Percentiles rank a stretch among this genome's conserved stretches.
These are phyloP conservation scores for Buathra laborator DNA, from an alignment of 2,888 invertebrate genomes.

Conservation along the genomic window DNA sequence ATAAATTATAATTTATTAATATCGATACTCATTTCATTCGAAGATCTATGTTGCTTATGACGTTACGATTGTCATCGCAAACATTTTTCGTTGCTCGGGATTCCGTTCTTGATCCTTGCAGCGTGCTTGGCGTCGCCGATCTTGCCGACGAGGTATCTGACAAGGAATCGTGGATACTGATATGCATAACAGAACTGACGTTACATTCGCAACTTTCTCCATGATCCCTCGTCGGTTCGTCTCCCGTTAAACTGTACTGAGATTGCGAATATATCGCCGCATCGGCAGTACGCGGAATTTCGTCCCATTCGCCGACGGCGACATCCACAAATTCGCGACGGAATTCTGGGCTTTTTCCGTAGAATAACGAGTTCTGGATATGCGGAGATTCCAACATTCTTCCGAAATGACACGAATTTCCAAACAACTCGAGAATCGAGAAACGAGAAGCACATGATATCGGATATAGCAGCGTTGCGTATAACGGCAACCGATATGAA, in stretches of 20 bases:
- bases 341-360: background rate
- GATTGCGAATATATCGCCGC: constrained; percentile 17
- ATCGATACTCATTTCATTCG: background rate
- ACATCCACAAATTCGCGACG: constrained; percentile 30
- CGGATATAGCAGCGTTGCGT: background rate
- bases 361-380: constrained; percentile 13
- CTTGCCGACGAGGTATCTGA: constrained; percentile 23
- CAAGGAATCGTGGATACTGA: background rate
- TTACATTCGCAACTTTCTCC: background rate
- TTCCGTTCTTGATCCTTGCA: background rate
- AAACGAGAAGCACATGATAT: background rate
- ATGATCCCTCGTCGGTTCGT: background rate
- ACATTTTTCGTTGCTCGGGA: background rate
- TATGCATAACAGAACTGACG: background rate
- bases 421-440: constrained; percentile 38
- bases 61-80: constrained; percentile 53
- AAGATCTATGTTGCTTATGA: constrained; percentile 59
- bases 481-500: constrained; percentile 1
- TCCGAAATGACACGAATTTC: constrained; percentile 40
- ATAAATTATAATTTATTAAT: background rate
- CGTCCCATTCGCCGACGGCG: background rate
- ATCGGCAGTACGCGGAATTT: background rate
- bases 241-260: constrained; percentile 1
- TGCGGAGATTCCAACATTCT: constrained; percentile 19
- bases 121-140: background rate